A percentile compares a stretch with the other conserved stretches of the same genome.
Evolutionary conservation across 2,113 vertebrate species (phyloP).

Genomic region (Sturnus vulgaris): DNA sequence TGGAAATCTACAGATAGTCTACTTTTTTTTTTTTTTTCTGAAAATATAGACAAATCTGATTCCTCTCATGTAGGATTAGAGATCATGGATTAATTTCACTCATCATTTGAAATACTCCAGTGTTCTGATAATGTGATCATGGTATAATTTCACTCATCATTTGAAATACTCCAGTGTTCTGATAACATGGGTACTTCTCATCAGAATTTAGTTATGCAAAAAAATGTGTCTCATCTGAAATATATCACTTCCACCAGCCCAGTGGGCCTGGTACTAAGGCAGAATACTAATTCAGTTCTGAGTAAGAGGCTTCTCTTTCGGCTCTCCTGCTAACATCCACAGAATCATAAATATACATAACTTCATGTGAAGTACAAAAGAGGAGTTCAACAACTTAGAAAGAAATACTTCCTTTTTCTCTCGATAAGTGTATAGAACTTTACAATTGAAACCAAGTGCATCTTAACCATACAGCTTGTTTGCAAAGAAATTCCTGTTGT

Average conservation of each 20-base stretch:
- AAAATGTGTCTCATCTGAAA: conserved; percentile 1
- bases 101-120: neutral
- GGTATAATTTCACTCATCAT: conserved; percentile 12
- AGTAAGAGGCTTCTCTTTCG: neutral
- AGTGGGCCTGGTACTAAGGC: neutral
- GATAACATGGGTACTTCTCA: neutral
- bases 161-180: conserved; percentile 27
- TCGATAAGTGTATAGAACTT: neutral
- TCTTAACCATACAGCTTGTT: neutral
- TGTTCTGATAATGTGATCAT: conserved; percentile 1
- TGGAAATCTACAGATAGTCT: neutral
- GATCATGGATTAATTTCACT: neutral
- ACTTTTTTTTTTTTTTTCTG: neutral
- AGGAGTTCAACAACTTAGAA: neutral
- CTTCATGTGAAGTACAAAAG: neutral
- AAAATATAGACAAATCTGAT: neutral
- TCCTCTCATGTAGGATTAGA: neutral
- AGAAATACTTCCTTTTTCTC: neutral
- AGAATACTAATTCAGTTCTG: neutral
- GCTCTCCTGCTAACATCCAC: neutral
- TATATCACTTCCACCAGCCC: neutral
- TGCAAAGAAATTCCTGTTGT: neutral
- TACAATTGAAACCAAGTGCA: neutral
- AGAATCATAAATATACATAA: neutral
- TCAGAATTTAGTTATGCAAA: conserved; percentile 6